Conservation (phyloP, 1,140 invertebrate species). For the Formica selysi region DNA sequence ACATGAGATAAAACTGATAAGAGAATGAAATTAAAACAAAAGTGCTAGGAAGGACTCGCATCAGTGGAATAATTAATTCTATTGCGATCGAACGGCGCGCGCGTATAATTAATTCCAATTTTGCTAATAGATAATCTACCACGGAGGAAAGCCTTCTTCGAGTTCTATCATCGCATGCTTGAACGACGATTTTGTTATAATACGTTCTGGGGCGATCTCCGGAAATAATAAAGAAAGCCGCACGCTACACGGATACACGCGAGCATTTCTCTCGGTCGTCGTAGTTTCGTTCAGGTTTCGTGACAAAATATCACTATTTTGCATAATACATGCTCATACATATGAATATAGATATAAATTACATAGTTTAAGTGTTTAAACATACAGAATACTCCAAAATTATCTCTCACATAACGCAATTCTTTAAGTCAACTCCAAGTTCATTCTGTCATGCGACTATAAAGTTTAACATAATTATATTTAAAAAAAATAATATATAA, state of each 20-base stretch:
- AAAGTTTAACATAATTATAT: no score
- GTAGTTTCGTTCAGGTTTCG: slow-evolving; percentile 20
- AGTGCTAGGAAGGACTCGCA: neutral
- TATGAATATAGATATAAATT: slow-evolving; percentile 34
- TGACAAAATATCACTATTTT: slow-evolving; percentile 39
- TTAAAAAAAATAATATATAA: neutral
- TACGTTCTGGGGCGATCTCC: slow-evolving; percentile 35
- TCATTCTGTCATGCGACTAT: neutral
- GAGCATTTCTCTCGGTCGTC: slow-evolving; percentile 15
- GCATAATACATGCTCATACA: slow-evolving; percentile 23
- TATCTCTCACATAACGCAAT: neutral
- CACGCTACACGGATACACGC: slow-evolving; percentile 43
- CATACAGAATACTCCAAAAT: neutral
- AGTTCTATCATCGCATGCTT: slow-evolving; percentile 48
- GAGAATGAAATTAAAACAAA: slow-evolving; percentile 50
- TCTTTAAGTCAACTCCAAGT: neutral
- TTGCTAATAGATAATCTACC: slow-evolving; percentile 46
- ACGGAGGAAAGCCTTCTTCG: neutral
- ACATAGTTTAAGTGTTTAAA: neutral
- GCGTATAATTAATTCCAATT: slow-evolving; percentile 52
- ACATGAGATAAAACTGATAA: slow-evolving; percentile 48
- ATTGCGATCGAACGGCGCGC: neutral
- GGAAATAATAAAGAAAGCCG: slow-evolving; percentile 54
- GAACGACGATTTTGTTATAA: slow-evolving; percentile 48
- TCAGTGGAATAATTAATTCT: slow-evolving; percentile 38